Percentiles rank a stretch among this genome's conserved stretches.
Conservation (phyloP, 2,797 vertebrate species). For the Rhynchonycteris naso region DNA sequence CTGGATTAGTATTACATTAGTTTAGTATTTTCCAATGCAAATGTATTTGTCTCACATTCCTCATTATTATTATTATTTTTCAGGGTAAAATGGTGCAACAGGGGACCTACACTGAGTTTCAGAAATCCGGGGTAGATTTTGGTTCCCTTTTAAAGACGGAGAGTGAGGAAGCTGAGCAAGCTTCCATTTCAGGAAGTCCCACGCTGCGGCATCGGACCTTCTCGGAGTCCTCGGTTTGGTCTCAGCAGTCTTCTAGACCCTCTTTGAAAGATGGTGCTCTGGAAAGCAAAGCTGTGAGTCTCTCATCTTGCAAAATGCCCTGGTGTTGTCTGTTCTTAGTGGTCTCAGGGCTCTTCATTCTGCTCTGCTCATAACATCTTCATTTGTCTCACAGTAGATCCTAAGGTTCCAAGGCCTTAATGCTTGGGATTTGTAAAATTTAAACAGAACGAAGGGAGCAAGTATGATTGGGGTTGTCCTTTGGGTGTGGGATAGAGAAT, state of each 20-base stretch:
- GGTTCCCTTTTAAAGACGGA: conserved; percentile 92
- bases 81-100: conserved; percentile 94
- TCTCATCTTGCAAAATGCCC: accelerated
- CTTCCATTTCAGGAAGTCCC: conserved; percentile 70
- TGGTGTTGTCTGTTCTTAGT: too few species aligned
- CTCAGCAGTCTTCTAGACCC: conserved; percentile 89
- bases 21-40: not conserved
- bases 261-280: conserved; percentile 89
- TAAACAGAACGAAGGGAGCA: not conserved
- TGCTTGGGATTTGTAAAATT: not conserved
- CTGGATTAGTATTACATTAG: not conserved
- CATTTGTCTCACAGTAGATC: not conserved
- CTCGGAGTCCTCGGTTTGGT: conserved; percentile 92
- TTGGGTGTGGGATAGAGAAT: not conserved
- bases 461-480: not conserved
- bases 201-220: conserved; percentile 88
- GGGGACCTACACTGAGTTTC: conserved; percentile 93
- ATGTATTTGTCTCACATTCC: not conserved
- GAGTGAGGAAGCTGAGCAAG: conserved; percentile 88
- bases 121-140: conserved; percentile 94
- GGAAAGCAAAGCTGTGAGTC: conserved; percentile 89
- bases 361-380: not conserved
- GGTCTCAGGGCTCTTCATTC: not conserved
- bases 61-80: conserved; percentile 68
- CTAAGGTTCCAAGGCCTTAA: not conserved